These are phyloP conservation scores for Cephus runcator DNA, from an alignment of 2,888 invertebrate species.

Conservation along the genomic window DNA sequence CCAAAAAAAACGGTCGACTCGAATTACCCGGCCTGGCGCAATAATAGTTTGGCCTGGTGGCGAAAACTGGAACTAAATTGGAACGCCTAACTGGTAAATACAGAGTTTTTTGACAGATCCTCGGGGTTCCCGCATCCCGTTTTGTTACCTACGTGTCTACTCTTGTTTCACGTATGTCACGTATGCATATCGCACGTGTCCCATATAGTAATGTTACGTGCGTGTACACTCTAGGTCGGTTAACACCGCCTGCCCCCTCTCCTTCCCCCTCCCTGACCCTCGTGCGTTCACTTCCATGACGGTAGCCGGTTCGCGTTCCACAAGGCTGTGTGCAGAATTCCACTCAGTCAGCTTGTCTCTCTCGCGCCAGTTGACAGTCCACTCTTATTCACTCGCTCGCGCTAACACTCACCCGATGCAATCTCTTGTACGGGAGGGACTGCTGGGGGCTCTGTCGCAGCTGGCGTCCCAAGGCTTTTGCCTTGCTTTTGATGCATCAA, in stretches of 20 bases:
- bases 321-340: not conserved
- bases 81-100: not conserved
- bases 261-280: not conserved
- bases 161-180: not conserved
- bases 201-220: not conserved
- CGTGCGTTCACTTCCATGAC: not conserved
- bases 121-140: not conserved
- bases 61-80: not conserved
- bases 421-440: not conserved
- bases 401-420: not conserved
- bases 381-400: not conserved
- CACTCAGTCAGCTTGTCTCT: not conserved
- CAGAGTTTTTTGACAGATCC: slow-evolving; percentile 12
- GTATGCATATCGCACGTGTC: not conserved
- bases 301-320: not conserved
- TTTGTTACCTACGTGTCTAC: not conserved
- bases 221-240: not conserved
- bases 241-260: not conserved
- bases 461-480: not conserved
- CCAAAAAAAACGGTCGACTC: too few species aligned
- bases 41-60: too few species aligned
- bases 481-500: not conserved
- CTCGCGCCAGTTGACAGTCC: not conserved
- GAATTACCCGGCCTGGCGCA: too few species aligned
- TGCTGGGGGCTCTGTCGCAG: not conserved